Conservation (phyloP, 2,888 invertebrate species). For the Cataglyphis cursor region DNA sequence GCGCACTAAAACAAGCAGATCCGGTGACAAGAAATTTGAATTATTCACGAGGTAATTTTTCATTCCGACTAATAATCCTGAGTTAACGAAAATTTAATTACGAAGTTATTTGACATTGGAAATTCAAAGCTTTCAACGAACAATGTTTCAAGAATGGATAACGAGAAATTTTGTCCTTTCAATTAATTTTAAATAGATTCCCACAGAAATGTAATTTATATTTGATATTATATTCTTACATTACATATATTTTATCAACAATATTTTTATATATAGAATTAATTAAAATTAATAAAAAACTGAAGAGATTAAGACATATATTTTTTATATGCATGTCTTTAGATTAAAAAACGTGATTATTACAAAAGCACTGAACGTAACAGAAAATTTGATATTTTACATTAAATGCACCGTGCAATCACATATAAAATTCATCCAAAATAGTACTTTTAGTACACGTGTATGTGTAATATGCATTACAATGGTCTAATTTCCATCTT, state of each 20-base stretch:
- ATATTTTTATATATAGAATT: neutral
- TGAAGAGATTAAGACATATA: neutral
- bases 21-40: constrained; percentile 52
- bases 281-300: neutral
- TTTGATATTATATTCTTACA: constrained; percentile 5
- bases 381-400: neutral
- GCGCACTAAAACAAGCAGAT: constrained; percentile 44
- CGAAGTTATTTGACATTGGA: constrained; percentile 28
- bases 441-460: neutral
- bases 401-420: neutral
- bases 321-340: neutral
- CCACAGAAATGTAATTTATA: constrained; percentile 1
- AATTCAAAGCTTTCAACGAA: constrained; percentile 24
- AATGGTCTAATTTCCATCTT: constrained; percentile 36
- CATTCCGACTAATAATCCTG: constrained; percentile 39
- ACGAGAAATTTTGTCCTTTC: constrained; percentile 10
- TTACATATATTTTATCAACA: neutral
- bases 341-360: neutral
- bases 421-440: constrained; percentile 5
- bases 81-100: constrained; percentile 46
- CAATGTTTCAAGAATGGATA: neutral
- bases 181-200: constrained; percentile 22
- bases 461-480: neutral
- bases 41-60: constrained; percentile 55
- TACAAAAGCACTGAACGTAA: neutral